Base-by-base conservation (phyloP, 2,888 invertebrate species). In the Allolobophora icterica region DNA sequence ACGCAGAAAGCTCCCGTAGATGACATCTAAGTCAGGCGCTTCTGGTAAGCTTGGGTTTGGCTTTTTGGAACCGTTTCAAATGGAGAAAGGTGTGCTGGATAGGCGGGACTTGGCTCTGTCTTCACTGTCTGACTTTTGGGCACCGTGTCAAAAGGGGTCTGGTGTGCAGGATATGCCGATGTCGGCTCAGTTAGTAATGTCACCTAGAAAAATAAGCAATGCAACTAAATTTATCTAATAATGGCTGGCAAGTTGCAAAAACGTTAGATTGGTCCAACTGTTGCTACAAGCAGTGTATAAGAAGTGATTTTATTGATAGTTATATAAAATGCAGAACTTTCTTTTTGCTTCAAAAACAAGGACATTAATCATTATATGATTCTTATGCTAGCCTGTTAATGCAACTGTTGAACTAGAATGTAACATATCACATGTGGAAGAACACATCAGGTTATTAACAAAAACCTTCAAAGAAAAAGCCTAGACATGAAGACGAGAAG, bases 31-130 rank as follows among this genome's bases (percentile, higher is more conserved):
- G 42, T 42, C 89, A n/a, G 42, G 33, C 89, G 89, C 45, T 52
- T 89, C 89, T 89, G 40, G 30, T 58, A 30, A 4, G 30, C 58
- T 3, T 58, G 71, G 71, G 71, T 5, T 71, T 71, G 71, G 24
- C 34, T 38, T 17, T 87, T 87, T 35, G 87, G 87, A 34, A 87
- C 34, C 34, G 87, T 87, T 38, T 87, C 87, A 87, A 87, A 87
- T 87, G 87, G 87, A 24, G 87, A 87, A 38, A 87, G 87, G 87
- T 87, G 87, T 35, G 87, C 34, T 34, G 87, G 87, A 38, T 87
- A 87, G 35, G 87, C 87, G 24, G 35, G 6, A 34, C 17, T 38
- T 38, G 87, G 11, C 38, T 38, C 87, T 34, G 87, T 8, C 38
- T 87, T 87, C 24, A 87, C 35, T 6, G 35, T 87, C 87, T 87